Base-by-base conservation (phyloP, 2,888 invertebrate species). In the Caprella mutica region DNA sequence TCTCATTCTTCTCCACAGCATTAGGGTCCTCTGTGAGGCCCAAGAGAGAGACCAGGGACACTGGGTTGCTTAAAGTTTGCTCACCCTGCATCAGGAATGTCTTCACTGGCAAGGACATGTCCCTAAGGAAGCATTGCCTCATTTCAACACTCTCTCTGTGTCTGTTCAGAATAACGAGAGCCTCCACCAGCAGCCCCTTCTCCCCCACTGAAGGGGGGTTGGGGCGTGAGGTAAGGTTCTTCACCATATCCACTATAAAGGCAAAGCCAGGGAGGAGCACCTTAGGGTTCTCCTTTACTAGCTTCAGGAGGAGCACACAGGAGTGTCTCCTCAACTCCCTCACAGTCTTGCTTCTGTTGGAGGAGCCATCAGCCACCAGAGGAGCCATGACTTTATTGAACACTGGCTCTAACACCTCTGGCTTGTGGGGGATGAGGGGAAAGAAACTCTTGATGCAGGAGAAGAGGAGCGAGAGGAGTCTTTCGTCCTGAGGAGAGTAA, bases 371-470 rank as follows among this genome's bases (percentile, higher is more conserved):
- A 1, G 81, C 78, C 27, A 87, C 81, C 14, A 91, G 75, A 9
- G 88, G 84, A 3, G 29, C 30, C 73, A 93, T 92, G 66, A 93
- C 87, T 76, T 91, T 91, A 67, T 90, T 86, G 55, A 93, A 72
- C 2, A 91, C 89, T 40, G 83, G 80, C 0, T 86, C 86, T 50
- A 92, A 71, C 29, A 86, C 74, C 12, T 71, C 85, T 38, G 86
- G 85, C 0, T 87, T 85, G 80, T 88, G 86, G 69, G 86, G 86
- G 23, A 93, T 78, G 75, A 91, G 92, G 27, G 90, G 86, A 72
- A 92, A 91, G 2, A 93, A 77, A 0, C 91, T 87, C 1, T 92
- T 93, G 66, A 93, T 84, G 73, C 90, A 88, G 0, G 92, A 92
- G n/a, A 94, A 75, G 56, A 90, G 73, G 51, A 85, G 81, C 0